Evolutionary conservation across 2,797 vertebrate species (phyloP).

Genomic region (Hydrophis major): DNA sequence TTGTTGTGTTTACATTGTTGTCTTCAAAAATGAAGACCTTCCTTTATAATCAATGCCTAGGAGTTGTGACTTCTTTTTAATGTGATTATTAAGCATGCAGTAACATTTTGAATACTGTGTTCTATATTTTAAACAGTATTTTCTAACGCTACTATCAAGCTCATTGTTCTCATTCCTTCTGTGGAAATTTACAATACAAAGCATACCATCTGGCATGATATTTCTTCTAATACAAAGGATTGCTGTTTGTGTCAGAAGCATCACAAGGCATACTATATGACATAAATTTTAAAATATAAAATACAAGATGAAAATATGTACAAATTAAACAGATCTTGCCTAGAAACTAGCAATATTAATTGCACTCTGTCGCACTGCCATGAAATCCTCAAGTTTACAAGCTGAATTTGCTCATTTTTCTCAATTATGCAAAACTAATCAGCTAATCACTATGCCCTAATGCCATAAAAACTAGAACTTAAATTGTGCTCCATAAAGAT

Average conservation of each 20-base stretch:
- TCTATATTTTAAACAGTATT: not conserved
- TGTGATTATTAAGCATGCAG: not conserved
- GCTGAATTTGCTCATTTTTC: not conserved
- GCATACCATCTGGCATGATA: no score
- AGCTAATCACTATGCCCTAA: not conserved
- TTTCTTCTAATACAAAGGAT: not conserved
- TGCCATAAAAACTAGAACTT: not conserved
- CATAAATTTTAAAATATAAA: not conserved
- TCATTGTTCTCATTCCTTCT: not conserved
- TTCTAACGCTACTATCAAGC: not conserved
- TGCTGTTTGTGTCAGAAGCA: not conserved
- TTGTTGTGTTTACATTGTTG: not conserved
- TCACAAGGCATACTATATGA: not conserved
- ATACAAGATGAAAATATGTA: not conserved
- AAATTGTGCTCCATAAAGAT: not conserved
- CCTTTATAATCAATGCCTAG: not conserved
- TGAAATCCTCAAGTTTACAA: not conserved
- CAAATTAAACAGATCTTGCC: not conserved
- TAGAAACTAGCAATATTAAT: not conserved
- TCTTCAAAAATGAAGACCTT: not conserved
- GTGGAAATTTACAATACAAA: not conserved
- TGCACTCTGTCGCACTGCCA: not conserved
- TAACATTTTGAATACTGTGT: not conserved
- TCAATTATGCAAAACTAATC: slow-evolving; percentile 1
- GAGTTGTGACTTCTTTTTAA: not conserved